Percentiles rank a stretch among this genome's conserved stretches.
phyloP scores from a whole-genome alignment of 2,888 invertebrate species.

The Psylliodes chrysocephalus region DNA sequence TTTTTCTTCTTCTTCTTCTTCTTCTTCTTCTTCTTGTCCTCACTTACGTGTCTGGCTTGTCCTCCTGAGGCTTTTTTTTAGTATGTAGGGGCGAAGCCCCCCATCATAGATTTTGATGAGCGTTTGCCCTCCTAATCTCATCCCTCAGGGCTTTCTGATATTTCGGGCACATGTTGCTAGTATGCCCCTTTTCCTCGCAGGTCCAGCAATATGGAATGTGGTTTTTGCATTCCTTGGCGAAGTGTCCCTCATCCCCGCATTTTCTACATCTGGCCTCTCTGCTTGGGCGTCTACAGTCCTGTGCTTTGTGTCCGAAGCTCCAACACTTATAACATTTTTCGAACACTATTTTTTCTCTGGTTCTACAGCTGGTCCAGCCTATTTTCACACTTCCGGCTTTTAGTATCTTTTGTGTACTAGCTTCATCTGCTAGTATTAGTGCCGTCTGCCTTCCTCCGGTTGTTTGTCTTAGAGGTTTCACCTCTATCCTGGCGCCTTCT shows the following conservation, averaged over 20 bases:
- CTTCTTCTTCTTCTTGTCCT: no score
- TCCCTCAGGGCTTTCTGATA: no score
- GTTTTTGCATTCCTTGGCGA: not conserved
- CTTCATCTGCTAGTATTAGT: not conserved
- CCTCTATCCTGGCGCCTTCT: not conserved
- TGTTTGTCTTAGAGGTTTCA: not conserved
- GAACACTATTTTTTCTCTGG: not conserved
- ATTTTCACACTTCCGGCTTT: not conserved
- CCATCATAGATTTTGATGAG: no score
- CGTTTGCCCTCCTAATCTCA: no score
- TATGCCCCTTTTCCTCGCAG: not conserved
- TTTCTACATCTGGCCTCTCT: not conserved
- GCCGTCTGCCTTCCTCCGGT: not conserved
- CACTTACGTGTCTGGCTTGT: no score
- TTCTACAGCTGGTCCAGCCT: not conserved
- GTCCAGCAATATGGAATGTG: not conserved
- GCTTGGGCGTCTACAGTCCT: not conserved
- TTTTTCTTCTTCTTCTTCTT: no score
- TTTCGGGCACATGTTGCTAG: no score
- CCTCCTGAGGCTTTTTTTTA: no score
- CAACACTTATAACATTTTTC: slow-evolving; percentile 1
- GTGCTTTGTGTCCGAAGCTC: not conserved
- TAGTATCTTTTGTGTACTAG: not conserved
- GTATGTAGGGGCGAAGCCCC: no score
- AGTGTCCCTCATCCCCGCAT: not conserved